Conservation (phyloP, 2,797 vertebrate species). For the Rhabdomys pumilio region DNA sequence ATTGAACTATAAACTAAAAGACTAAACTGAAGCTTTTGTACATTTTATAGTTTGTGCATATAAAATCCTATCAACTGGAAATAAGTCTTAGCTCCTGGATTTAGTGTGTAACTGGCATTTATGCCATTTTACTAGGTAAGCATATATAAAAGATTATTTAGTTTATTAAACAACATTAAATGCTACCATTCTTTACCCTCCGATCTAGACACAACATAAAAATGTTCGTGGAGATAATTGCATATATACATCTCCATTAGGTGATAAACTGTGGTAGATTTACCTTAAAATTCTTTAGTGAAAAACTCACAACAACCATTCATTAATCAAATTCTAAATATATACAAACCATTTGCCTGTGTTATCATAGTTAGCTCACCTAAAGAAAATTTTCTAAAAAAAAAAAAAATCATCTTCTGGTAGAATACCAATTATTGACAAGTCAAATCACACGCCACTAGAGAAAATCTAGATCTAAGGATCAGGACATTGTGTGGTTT, state of each 20-base stretch:
- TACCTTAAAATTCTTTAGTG: constrained; percentile 35
- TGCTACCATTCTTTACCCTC: constrained; percentile 9
- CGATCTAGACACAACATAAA: constrained; percentile 37
- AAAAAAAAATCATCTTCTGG: not conserved
- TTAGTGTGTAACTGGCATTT: constrained; percentile 36
- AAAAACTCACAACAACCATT: not conserved
- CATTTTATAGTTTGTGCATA: constrained; percentile 30
- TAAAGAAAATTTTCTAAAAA: not conserved
- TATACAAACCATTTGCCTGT: not conserved
- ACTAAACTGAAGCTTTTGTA: not conserved
- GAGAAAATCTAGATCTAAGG: not conserved
- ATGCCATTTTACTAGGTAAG: constrained; percentile 21
- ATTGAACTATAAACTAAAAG: not conserved
- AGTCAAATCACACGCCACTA: not conserved
- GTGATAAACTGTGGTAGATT: not conserved
- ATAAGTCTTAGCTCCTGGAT: not conserved
- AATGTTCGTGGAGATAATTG: not conserved
- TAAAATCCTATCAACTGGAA: not conserved
- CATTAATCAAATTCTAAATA: constrained; percentile 38
- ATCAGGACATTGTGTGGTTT: not conserved
- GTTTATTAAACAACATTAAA: constrained; percentile 43
- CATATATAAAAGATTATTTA: not conserved
- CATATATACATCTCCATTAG: constrained; percentile 50
- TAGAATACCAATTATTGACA: not conserved
- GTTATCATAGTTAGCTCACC: not conserved